Conservation (phyloP, 64 coral and sea anemone species). For the Dendronephthya gigantea region DNA sequence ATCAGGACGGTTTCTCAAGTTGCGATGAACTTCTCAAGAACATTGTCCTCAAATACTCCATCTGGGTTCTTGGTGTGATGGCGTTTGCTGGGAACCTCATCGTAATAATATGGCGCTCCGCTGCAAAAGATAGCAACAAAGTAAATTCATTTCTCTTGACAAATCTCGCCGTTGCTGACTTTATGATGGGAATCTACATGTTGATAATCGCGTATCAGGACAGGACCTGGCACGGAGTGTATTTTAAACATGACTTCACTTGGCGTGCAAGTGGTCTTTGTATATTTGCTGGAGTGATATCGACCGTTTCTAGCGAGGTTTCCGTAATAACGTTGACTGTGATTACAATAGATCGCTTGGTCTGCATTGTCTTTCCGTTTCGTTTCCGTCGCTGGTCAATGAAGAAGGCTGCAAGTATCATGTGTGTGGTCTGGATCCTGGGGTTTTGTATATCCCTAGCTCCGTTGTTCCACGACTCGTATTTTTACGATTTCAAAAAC, state of each 20-base stretch:
- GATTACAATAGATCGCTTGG: not conserved
- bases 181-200: conserved; percentile 8
- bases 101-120: not conserved
- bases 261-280: not conserved
- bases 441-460: not conserved
- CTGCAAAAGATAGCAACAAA: not conserved
- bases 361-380: conserved; percentile 7
- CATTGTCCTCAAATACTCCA: not conserved
- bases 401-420: not conserved
- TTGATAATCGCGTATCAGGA: not conserved
- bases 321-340: not conserved
- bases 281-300: not conserved
- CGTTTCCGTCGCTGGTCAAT: not conserved
- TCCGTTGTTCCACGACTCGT: not conserved
- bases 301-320: not conserved
- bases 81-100: not conserved
- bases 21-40: not conserved
- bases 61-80: not conserved
- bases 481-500: not conserved
- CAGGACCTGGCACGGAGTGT: not conserved
- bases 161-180: not conserved
- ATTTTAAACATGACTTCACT: not conserved
- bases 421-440: not conserved
- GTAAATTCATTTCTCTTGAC: not conserved
- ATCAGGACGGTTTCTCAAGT: not conserved